These are phyloP conservation scores for Epirrhoe alternata DNA, from an alignment of 2,888 invertebrate species.

Conservation along the genomic window DNA sequence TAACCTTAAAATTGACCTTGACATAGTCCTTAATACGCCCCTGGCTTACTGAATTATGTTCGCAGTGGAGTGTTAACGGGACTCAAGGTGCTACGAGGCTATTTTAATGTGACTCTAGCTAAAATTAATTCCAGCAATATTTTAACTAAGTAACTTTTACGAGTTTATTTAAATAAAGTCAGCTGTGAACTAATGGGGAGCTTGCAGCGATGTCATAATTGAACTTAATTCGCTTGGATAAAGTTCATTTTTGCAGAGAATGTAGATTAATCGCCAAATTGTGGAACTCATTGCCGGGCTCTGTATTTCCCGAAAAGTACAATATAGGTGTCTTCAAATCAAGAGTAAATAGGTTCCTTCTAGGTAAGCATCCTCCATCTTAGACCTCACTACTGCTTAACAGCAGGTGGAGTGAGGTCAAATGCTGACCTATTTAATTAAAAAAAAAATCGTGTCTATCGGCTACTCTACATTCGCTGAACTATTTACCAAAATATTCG, in stretches of 20 bases:
- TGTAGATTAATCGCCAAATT: neutral
- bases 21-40: slow-evolving; percentile 17
- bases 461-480: too few species aligned
- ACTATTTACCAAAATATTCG: too few species aligned
- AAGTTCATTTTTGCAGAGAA: neutral
- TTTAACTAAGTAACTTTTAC: slow-evolving; percentile 36
- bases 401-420: too few species aligned
- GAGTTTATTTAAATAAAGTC: slow-evolving; percentile 32
- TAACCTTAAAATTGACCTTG: neutral
- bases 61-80: slow-evolving; percentile 34
- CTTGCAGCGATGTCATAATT: slow-evolving; percentile 3
- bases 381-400: too few species aligned
- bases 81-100: slow-evolving; percentile 34
- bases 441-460: too few species aligned
- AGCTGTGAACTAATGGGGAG: neutral
- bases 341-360: too few species aligned
- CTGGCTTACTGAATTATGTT: slow-evolving; percentile 31
- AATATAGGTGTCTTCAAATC: too few species aligned
- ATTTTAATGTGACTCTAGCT: slow-evolving; percentile 36
- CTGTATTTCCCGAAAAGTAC: too few species aligned
- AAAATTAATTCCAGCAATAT: slow-evolving; percentile 42
- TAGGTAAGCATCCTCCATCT: too few species aligned
- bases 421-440: too few species aligned
- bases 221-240: neutral
- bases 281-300: too few species aligned